Conservation (phyloP, 1,140 invertebrate species). For the Spodoptera litura region DNA sequence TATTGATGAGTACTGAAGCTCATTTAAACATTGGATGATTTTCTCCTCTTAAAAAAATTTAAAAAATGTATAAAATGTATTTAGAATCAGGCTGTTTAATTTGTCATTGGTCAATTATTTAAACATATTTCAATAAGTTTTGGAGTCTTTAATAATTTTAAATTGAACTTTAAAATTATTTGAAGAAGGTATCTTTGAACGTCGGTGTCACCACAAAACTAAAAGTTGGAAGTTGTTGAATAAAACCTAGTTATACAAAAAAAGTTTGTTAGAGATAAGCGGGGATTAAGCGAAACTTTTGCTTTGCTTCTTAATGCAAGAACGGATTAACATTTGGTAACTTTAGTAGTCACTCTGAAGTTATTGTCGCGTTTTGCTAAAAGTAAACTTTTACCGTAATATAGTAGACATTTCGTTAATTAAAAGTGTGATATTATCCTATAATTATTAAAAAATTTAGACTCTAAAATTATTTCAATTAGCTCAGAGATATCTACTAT, state of each 20-base stretch:
- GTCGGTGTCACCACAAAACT: background rate
- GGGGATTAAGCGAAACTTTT: slow-evolving; percentile 16
- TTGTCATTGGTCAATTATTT: too few relatives aligned
- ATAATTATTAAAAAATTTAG: too few relatives aligned
- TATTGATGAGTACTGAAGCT: too few relatives aligned
- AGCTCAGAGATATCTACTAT: too few relatives aligned
- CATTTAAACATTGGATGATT: too few relatives aligned
- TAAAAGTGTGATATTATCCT: background rate
- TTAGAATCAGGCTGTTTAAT: too few relatives aligned
- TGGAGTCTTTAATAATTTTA: too few relatives aligned
- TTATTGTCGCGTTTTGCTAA: background rate
- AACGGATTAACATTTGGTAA: slow-evolving; percentile 32
- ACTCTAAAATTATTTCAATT: too few relatives aligned
- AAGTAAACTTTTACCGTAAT: background rate
- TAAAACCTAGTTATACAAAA: slow-evolving; percentile 8
- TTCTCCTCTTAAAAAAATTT: too few relatives aligned
- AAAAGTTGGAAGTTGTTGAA: background rate
- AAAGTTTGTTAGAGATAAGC: slow-evolving; percentile 16
- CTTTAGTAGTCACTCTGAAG: slow-evolving; percentile 1
- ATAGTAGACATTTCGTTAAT: background rate
- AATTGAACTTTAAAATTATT: background rate
- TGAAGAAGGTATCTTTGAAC: background rate
- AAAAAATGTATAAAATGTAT: too few relatives aligned
- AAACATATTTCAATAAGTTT: too few relatives aligned
- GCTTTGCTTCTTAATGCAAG: slow-evolving; percentile 26